phyloP scores from a whole-genome alignment of 2,113 vertebrate genomes.

The Paradisaea rubra region DNA sequence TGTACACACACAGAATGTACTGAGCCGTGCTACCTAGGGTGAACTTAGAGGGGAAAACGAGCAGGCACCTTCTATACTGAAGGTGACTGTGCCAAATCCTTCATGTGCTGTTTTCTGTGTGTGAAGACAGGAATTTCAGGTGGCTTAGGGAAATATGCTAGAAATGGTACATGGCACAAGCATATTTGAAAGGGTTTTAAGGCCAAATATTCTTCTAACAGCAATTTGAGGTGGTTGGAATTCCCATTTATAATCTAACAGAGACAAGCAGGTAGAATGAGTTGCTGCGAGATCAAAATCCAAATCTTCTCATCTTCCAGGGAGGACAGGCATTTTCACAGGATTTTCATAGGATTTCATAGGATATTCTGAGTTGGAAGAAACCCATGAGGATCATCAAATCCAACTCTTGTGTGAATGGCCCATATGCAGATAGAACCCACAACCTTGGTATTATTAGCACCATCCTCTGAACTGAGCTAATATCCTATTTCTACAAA shows the following conservation, averaged over 20 bases:
- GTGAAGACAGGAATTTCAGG: slow-evolving; percentile 18
- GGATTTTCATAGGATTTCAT: neutral
- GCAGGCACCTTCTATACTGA: neutral
- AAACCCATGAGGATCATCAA: neutral
- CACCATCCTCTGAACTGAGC: neutral
- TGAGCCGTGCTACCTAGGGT: neutral
- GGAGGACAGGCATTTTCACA: neutral
- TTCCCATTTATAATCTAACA: slow-evolving; percentile 9
- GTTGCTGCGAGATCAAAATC: neutral
- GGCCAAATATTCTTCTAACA: neutral
- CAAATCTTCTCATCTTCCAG: neutral
- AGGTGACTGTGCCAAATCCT: neutral
- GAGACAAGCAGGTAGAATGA: neutral
- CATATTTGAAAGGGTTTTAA: slow-evolving; percentile 28
- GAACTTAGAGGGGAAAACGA: neutral
- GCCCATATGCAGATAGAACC: too few relatives aligned
- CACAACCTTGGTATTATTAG: neutral
- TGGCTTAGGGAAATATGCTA: neutral
- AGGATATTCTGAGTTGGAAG: neutral
- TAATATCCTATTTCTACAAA: neutral
- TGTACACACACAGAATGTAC: neutral
- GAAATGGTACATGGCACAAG: neutral
- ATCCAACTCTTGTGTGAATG: neutral
- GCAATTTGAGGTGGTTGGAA: neutral
- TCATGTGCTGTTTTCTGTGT: neutral